Percentiles rank a stretch among this genome's conserved stretches.
phyloP scores from a whole-genome alignment of 1,140 invertebrate species.

The Uloborus diversus region DNA sequence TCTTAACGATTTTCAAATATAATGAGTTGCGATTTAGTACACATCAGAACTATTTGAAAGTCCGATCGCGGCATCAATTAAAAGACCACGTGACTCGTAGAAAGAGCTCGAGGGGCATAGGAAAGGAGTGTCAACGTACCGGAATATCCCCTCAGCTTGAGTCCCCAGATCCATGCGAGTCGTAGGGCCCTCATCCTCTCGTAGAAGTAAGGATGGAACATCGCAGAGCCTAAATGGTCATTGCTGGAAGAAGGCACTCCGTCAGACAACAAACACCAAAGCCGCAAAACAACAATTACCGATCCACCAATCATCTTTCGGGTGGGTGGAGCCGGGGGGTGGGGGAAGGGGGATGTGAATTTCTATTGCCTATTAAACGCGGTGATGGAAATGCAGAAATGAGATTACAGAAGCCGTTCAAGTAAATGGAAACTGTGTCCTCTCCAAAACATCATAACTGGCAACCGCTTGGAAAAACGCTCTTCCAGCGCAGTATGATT shows the following conservation, averaged over 20 bases:
- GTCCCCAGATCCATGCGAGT: constrained; percentile 46
- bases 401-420: constrained; percentile 48
- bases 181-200: constrained; percentile 44
- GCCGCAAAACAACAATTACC: constrained; percentile 48
- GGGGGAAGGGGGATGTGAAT: constrained; percentile 31
- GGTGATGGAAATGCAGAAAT: constrained; percentile 54
- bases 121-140: constrained; percentile 32
- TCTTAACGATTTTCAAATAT: too few species aligned
- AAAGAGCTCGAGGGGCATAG: too few species aligned
- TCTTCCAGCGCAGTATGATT: constrained; percentile 48
- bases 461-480: constrained; percentile 50
- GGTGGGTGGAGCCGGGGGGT: constrained; percentile 30
- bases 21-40: too few species aligned
- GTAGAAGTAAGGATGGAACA: constrained; percentile 52
- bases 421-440: constrained; percentile 52
- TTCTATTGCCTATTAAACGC: constrained; percentile 57
- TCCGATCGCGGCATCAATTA: too few species aligned
- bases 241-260: constrained; percentile 23
- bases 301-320: constrained; percentile 50
- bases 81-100: too few species aligned
- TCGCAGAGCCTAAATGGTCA: constrained; percentile 22
- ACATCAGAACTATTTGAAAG: too few species aligned
- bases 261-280: constrained; percentile 6
- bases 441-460: constrained; percentile 43
- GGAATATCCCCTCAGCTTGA: constrained; percentile 46